phyloP scores from a whole-genome alignment of 2,888 invertebrate genomes.

The Orthonychiurus folsomi region DNA sequence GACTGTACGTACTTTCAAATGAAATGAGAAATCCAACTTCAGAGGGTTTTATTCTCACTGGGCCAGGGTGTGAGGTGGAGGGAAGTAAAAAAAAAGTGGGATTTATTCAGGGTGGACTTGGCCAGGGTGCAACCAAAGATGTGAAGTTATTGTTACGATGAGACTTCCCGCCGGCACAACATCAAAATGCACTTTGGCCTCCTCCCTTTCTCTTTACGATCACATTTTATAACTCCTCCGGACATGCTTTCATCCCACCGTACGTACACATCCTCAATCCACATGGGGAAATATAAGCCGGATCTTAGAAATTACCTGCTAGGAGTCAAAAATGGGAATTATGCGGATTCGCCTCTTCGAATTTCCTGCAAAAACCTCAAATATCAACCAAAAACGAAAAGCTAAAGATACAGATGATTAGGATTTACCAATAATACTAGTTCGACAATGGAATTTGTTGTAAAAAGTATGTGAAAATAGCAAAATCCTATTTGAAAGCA shows the following conservation, averaged over 20 bases:
- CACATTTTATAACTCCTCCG: not conserved
- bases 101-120: slow-evolving; percentile 26
- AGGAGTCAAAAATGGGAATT: not conserved
- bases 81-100: slow-evolving; percentile 15
- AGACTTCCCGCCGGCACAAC: slow-evolving; percentile 40
- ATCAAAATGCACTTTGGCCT: slow-evolving; percentile 40
- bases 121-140: too few relatives aligned
- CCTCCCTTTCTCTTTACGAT: slow-evolving; percentile 30
- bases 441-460: too few relatives aligned
- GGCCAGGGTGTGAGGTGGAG: slow-evolving; percentile 12
- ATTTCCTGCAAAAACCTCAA: too few relatives aligned
- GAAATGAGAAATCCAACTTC: not conserved
- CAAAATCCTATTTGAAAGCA: too few relatives aligned
- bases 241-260: not conserved
- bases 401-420: too few relatives aligned
- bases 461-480: too few relatives aligned
- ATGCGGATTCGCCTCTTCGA: too few relatives aligned
- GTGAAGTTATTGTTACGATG: slow-evolving; percentile 39
- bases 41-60: slow-evolving; percentile 1
- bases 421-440: too few relatives aligned
- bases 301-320: not conserved
- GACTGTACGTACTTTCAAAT: not conserved
- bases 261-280: not conserved
- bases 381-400: too few relatives aligned
- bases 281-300: too few relatives aligned